These are phyloP conservation scores for Adelphocoris suturalis DNA, from an alignment of 2,888 invertebrate genomes.

Conservation along the genomic window DNA sequence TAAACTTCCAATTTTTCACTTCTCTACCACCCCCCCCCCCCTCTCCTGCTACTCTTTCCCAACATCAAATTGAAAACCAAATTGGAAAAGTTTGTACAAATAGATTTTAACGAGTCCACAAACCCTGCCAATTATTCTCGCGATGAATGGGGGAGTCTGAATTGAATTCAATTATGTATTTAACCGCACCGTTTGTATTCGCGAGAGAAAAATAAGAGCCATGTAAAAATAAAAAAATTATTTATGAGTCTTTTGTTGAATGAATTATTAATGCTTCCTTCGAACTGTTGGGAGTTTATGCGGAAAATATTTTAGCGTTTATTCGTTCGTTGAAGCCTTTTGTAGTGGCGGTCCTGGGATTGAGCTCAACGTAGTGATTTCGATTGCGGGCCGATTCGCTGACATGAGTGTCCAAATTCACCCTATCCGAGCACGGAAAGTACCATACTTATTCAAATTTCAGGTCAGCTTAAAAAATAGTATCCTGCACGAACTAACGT, in stretches of 20 bases:
- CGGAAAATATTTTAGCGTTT: too few relatives aligned
- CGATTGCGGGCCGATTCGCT: too few relatives aligned
- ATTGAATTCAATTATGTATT: slow-evolving; percentile 34
- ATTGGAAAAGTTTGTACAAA: slow-evolving; percentile 36
- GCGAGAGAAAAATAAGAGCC: background rate
- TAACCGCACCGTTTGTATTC: background rate
- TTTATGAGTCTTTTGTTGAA: slow-evolving; percentile 1
- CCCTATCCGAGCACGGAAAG: too few relatives aligned
- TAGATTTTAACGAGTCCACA: slow-evolving; percentile 19
- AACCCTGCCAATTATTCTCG: background rate
- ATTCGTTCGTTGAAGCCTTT: too few relatives aligned
- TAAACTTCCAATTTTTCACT: background rate
- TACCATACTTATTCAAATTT: too few relatives aligned
- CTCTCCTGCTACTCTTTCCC: too few relatives aligned
- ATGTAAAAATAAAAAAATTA: background rate
- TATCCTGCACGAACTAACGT: too few relatives aligned
- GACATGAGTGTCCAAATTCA: too few relatives aligned
- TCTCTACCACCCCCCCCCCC: background rate
- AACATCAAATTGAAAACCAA: background rate
- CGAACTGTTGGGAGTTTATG: background rate
- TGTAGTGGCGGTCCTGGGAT: too few relatives aligned
- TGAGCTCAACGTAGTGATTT: too few relatives aligned
- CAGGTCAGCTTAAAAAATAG: too few relatives aligned
- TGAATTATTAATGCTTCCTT: slow-evolving; percentile 9
- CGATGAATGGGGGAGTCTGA: background rate